These are phyloP conservation scores for Oncopeltus fasciatus DNA, from an alignment of 1,140 invertebrate species.

Conservation along the genomic window DNA sequence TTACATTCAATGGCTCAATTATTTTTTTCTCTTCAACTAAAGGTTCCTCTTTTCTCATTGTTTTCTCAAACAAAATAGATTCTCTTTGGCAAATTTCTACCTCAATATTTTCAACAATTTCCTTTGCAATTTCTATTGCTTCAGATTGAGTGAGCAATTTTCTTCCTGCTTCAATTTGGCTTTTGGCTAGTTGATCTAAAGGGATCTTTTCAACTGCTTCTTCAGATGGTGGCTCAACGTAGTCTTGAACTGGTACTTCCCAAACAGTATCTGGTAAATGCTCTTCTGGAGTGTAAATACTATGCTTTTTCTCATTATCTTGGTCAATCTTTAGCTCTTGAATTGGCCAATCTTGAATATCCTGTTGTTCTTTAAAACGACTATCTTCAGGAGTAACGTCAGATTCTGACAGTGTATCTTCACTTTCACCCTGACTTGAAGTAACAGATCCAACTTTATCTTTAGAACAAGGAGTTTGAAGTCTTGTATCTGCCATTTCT, in stretches of 20 bases:
- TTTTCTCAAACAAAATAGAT: conserved; percentile 7
- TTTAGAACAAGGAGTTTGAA: conserved; percentile 14
- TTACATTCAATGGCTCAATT: neutral
- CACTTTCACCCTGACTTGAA: conserved; percentile 37
- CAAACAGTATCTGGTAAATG: conserved; percentile 43
- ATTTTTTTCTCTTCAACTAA: neutral
- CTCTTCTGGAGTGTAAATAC: conserved; percentile 39
- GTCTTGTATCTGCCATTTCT: conserved; percentile 25
- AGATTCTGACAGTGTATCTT: conserved; percentile 40
- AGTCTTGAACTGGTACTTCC: conserved; percentile 44
- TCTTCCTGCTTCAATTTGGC: conserved; percentile 15
- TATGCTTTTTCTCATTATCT: conserved; percentile 6
- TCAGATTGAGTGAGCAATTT: conserved; percentile 27
- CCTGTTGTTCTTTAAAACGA: conserved; percentile 28
- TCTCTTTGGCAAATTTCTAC: conserved; percentile 32
- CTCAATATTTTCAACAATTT: conserved; percentile 39
- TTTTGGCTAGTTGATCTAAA: conserved; percentile 3
- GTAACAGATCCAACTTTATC: conserved; percentile 8
- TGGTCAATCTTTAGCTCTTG: conserved; percentile 3
- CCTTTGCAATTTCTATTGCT: conserved; percentile 32
- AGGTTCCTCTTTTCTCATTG: neutral
- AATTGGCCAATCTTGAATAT: conserved; percentile 23
- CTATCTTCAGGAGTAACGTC: conserved; percentile 33
- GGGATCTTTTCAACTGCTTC: conserved; percentile 19
- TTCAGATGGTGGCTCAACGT: conserved; percentile 24